These are phyloP conservation scores for Bellardia bayeri DNA, from an alignment of 2,888 invertebrate species.

Conservation along the genomic window DNA sequence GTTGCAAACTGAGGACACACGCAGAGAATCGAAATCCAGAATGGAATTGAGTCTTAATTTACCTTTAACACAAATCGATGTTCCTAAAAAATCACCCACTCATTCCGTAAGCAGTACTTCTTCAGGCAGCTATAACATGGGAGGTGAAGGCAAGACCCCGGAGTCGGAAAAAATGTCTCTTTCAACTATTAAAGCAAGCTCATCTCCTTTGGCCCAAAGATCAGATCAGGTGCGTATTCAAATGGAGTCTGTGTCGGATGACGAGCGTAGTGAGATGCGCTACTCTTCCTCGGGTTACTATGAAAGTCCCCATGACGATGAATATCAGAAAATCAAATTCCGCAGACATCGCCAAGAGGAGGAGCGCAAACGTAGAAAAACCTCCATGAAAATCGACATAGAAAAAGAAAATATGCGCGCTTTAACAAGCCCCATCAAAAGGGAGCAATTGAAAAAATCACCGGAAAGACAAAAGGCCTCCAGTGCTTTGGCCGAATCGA, in stretches of 20 bases:
- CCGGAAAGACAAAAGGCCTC: conserved; percentile 79
- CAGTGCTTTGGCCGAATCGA: conserved; percentile 77
- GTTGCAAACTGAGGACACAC: conserved; percentile 84
- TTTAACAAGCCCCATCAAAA: conserved; percentile 84
- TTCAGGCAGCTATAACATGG: conserved; percentile 86
- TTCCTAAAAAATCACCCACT: conserved; percentile 84
- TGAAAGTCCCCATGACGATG: conserved; percentile 89
- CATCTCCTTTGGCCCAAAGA: conserved; percentile 38
- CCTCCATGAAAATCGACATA: conserved; percentile 91
- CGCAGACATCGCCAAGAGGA: conserved; percentile 87
- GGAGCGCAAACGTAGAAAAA: conserved; percentile 89
- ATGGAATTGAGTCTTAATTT: conserved; percentile 68
- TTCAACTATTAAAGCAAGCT: conserved; percentile 67
- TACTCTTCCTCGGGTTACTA: conserved; percentile 91
- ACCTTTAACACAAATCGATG: conserved; percentile 74
- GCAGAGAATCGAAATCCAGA: conserved; percentile 52
- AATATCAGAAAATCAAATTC: conserved; percentile 78
- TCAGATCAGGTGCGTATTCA: conserved; percentile 79
- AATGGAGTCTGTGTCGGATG: conserved; percentile 87
- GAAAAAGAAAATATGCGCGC: conserved; percentile 86
- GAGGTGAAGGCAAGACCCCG: conserved; percentile 75
- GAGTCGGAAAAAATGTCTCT: conserved; percentile 53
- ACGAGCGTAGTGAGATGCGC: conserved; percentile 88
- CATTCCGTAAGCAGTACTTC: conserved; percentile 86
- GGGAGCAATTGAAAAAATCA: conserved; percentile 78